Base-by-base conservation (phyloP, 2,113 vertebrate species). In the Hydrochoerus hydrochaeris region DNA sequence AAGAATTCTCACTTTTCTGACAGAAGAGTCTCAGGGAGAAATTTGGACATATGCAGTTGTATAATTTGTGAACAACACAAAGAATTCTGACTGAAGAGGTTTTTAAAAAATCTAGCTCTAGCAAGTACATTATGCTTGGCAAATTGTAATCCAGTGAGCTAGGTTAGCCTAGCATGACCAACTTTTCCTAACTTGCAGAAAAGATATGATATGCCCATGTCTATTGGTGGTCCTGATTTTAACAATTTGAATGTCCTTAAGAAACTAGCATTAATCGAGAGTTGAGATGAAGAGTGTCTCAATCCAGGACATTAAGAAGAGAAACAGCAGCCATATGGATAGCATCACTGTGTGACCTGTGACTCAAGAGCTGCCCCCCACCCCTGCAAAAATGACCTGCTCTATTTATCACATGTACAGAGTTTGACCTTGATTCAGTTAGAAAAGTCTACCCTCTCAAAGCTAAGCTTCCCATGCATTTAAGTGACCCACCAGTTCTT, bases 181-280 rank as follows among this genome's bases (percentile, higher is more conserved):
- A 38, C 57, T 85, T 92, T 80, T 73, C 46, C 28, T 93, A 65
- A 86, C 58, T 89, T 85, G 73, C 57, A 73, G 58, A 81, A 73
- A 89, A 81, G 24, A 30, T 5, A 35, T 38, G 52, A 71, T 24
- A 63, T 57, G 49, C 6, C n/a, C n/a, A 85, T 7, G n/a, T 11
- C 32, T 26, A 90, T 7, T 12, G 30, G 81, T 58, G 5, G n/a
- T 49, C 57, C 52, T 67, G 26, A 8, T 73, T 90, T 93, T 20
- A 86, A 30, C 3, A 86, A n/a, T 16, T 24, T 19, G 22, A 67
- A 35, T 67, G 73, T 22, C 38, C 60, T 28, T 58, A 75, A 90
- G 49, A 65, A 86, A 9, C 41, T 19, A 30, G 10, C 71, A 57
- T 32, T 57, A 73, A 80, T 32, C 19, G 52, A 85, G 30, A 65